These are phyloP conservation scores for Tetramorium simillimum DNA, from an alignment of 1,140 invertebrate species.

Conservation along the genomic window DNA sequence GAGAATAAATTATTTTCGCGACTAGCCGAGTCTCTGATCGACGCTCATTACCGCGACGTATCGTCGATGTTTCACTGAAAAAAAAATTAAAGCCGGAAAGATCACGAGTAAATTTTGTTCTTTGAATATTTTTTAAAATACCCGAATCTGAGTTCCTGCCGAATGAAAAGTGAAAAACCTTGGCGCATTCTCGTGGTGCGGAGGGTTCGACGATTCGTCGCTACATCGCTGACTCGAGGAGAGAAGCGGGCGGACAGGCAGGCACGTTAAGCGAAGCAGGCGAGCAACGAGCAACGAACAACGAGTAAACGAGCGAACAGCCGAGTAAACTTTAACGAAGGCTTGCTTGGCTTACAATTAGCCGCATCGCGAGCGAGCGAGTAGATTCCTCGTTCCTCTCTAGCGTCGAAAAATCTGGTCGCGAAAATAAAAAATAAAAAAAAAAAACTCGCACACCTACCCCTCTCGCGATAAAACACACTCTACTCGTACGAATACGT, in stretches of 20 bases:
- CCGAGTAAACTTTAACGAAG: conserved; percentile 71
- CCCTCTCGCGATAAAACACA: conserved; percentile 4
- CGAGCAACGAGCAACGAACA: conserved; percentile 49
- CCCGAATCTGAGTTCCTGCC: background rate
- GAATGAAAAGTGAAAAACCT: background rate
- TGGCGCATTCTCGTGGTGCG: background rate
- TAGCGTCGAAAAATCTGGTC: conserved; percentile 55
- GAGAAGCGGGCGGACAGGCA: conserved; percentile 36
- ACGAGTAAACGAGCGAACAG: conserved; percentile 61
- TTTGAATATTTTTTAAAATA: background rate
- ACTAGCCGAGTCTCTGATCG: background rate
- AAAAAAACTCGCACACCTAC: conserved; percentile 8
- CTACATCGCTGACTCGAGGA: conserved; percentile 59
- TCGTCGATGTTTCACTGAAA: background rate
- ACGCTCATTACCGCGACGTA: background rate
- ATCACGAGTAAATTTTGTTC: background rate
- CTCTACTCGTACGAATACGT: background rate
- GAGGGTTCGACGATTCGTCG: conserved; percentile 15
- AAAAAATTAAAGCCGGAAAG: background rate
- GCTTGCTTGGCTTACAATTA: conserved; percentile 63
- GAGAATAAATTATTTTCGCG: background rate
- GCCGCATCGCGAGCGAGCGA: conserved; percentile 34
- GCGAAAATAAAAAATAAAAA: conserved; percentile 38
- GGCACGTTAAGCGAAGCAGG: conserved; percentile 65
- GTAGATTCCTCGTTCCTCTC: background rate